Percentiles rank a stretch among this genome's conserved stretches.
Evolutionary conservation across 2,888 invertebrate genomes (phyloP).

Genomic region (Panorpa germanica): DNA sequence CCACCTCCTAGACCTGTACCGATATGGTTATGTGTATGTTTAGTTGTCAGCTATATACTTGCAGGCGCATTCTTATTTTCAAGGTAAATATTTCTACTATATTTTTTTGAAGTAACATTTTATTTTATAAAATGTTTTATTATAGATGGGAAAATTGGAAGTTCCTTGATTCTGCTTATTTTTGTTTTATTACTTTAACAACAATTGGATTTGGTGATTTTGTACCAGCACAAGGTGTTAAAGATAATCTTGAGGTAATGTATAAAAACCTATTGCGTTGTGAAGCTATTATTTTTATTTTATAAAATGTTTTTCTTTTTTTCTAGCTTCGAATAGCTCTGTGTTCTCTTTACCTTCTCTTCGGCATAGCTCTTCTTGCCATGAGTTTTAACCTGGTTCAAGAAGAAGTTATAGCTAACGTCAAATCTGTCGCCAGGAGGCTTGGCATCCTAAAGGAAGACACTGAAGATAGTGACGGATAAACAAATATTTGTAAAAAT

Average conservation of each 20-base stretch:
- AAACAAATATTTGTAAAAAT: too few relatives aligned
- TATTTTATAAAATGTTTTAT: too few relatives aligned
- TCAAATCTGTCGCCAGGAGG: slow-evolving; percentile 67
- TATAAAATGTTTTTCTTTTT: too few relatives aligned
- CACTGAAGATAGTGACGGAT: too few relatives aligned
- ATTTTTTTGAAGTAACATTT: too few relatives aligned
- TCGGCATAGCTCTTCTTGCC: slow-evolving; percentile 83
- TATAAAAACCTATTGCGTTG: too few relatives aligned
- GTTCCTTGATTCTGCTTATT: slow-evolving; percentile 76
- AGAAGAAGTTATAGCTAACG: slow-evolving; percentile 79
- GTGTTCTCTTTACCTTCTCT: slow-evolving; percentile 80
- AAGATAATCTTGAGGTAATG: slow-evolving; percentile 20
- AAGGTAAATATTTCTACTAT: too few relatives aligned
- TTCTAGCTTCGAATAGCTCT: slow-evolving; percentile 47
- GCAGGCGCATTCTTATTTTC: slow-evolving; percentile 75
- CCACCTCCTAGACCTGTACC: slow-evolving; percentile 45
- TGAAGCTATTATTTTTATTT: too few relatives aligned
- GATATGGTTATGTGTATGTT: slow-evolving; percentile 74
- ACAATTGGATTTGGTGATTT: slow-evolving; percentile 89
- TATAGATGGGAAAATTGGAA: slow-evolving; percentile 81
- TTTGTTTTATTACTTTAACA: slow-evolving; percentile 84
- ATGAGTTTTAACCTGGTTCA: slow-evolving; percentile 96
- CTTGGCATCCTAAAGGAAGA: slow-evolving; percentile 75
- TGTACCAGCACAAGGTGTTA: slow-evolving; percentile 55
- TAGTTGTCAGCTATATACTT: slow-evolving; percentile 77